Percentiles rank a stretch among this genome's conserved stretches.
Conservation (phyloP, 2,797 vertebrate genomes). For the Caiman crocodilus region DNA sequence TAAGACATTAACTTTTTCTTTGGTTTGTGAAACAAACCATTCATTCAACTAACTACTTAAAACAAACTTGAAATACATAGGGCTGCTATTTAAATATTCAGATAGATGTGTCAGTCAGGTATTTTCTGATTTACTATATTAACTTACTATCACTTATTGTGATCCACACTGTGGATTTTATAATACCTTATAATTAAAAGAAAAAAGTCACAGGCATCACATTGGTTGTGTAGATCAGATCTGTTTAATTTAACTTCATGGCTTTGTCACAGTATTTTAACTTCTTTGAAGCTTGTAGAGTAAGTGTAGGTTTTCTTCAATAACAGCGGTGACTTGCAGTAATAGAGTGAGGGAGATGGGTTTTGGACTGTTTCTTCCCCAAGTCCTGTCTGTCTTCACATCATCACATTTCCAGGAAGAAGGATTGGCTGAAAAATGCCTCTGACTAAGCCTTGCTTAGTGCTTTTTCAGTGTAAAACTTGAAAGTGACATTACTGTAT, state of each 20-base stretch:
- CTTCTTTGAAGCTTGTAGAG: constrained; percentile 76
- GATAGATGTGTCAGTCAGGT: background rate
- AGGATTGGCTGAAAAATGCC: constrained; percentile 78
- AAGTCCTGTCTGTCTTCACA: constrained; percentile 80
- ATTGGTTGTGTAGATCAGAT: constrained; percentile 49
- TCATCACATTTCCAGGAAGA: constrained; percentile 83
- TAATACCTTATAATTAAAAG: constrained; percentile 62
- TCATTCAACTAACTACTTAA: constrained; percentile 24
- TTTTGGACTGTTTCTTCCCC: constrained; percentile 76
- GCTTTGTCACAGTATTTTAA: constrained; percentile 74
- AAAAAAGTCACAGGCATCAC: constrained; percentile 50
- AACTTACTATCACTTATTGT: background rate
- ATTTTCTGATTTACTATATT: constrained; percentile 38
- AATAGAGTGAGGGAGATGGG: constrained; percentile 77
- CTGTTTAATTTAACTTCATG: constrained; percentile 76
- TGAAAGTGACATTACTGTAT: constrained; percentile 80
- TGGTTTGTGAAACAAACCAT: background rate
- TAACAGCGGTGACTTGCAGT: constrained; percentile 68
- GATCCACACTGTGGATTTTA: constrained; percentile 16
- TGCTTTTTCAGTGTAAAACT: constrained; percentile 74
- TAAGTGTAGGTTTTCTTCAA: constrained; percentile 62
- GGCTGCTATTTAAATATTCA: background rate
- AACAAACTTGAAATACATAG: background rate
- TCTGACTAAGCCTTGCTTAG: constrained; percentile 76
- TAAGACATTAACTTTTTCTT: constrained; percentile 12